Evolutionary conservation across 2,888 invertebrate species (phyloP), one percentile per base, ranked within the genome.

Genomic region (Baronia brevicornis): DNA sequence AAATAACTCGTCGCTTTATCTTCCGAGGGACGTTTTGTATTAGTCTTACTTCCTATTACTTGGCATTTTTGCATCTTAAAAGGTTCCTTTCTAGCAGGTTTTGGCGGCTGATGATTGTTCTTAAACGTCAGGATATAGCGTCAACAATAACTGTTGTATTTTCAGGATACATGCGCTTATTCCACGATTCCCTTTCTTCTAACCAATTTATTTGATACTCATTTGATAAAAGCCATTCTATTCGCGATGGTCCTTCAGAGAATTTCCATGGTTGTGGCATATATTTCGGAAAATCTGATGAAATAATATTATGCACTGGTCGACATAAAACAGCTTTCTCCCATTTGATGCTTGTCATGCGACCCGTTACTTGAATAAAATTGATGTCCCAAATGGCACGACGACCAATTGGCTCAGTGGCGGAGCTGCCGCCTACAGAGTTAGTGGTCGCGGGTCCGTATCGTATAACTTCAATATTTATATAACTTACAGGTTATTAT

Each of bases 191-290:
- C 34, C 84, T 63, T 64, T 88, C 88, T 18, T 82, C 70, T n/a
- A 86, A 36, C 88, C 88, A 88, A 66, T 85, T 79, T 42, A 87
- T 68, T 48, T 84, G 77, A 54, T 88, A 88, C 53, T 88, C 87
- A 42, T 86, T 75, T 1, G 85, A 84, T 46, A 88, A 48, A 22
- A 88, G 51, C 60, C 74, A 84, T 46, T 65, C 69, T 51, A 88
- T 74, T 20, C 70, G 67, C 2, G 77, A 49, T 40, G 54, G 54
- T 1, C 78, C 79, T 41, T 84, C 80, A 66, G 79, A 80, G 54
- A 84, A 86, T 52, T 87, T 87, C 69, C 86, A 80, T n/a, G 86
- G 86, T 35, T 70, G 77, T 14, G 80, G 84, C 50, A 61, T 56
- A 39, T 82, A 84, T 53, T 66, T 84, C 6, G 82, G 75, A 49